A percentile compares a stretch with the other conserved stretches of the same genome.
These are phyloP conservation scores for Drosophila carrolli DNA, from an alignment of 1,140 invertebrate species.

Conservation along the genomic window DNA sequence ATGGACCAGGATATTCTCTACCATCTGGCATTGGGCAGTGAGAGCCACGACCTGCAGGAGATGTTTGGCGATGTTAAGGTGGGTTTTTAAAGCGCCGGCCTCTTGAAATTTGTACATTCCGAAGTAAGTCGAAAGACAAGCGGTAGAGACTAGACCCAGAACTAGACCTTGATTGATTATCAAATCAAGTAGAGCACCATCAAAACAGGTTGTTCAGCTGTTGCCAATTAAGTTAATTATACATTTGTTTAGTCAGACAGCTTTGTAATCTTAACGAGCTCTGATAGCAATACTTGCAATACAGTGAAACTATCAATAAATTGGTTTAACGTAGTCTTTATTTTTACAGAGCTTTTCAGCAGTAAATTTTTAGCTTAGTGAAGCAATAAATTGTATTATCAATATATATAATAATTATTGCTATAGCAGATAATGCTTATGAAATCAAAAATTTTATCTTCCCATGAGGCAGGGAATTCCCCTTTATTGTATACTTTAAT, in stretches of 20 bases:
- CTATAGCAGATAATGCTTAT: not conserved
- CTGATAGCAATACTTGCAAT: not conserved
- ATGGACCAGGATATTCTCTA: conserved; percentile 98
- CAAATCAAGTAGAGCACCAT: conserved; percentile 21
- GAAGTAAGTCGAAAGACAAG: not conserved
- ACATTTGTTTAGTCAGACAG: not conserved
- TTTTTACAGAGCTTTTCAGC: not conserved
- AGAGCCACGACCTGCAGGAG: conserved; percentile 95
- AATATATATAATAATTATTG: too few relatives aligned
- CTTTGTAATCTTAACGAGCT: conserved; percentile 6
- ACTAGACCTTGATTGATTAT: conserved; percentile 45
- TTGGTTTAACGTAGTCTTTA: too few relatives aligned
- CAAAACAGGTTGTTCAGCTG: conserved; percentile 32
- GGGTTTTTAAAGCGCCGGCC: conserved; percentile 57
- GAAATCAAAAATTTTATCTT: not conserved
- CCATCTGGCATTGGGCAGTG: conserved; percentile 95
- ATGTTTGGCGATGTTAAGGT: conserved; percentile 99
- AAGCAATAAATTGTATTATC: not conserved
- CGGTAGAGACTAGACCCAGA: conserved; percentile 35
- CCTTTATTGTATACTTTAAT: not conserved
- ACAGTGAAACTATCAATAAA: too few relatives aligned
- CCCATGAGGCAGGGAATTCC: not conserved
- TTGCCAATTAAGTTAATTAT: conserved; percentile 22
- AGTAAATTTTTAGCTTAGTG: too few relatives aligned
- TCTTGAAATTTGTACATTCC: conserved; percentile 15